These are phyloP conservation scores for Eupithecia inturbata DNA, from an alignment of 2,888 invertebrate genomes.

Conservation along the genomic window DNA sequence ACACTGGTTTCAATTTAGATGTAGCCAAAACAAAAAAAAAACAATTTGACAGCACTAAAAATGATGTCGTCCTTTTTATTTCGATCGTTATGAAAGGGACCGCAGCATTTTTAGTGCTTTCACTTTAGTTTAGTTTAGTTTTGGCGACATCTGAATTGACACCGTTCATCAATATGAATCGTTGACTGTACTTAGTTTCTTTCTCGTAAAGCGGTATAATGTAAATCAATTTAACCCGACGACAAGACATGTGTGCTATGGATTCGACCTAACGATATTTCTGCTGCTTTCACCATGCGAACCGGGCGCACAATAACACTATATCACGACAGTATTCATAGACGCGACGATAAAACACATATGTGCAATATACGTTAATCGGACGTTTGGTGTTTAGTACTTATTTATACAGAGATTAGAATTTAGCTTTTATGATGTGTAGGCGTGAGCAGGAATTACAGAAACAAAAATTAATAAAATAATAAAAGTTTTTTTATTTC, in stretches of 20 bases:
- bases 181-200: neutral
- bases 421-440: neutral
- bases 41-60: too few species aligned
- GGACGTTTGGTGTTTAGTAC: neutral
- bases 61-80: too few species aligned
- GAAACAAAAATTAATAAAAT: neutral
- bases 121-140: too few species aligned
- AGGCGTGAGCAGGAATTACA: neutral
- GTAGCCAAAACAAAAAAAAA: too few species aligned
- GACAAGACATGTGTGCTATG: constrained; percentile 34
- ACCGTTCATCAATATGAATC: too few species aligned
- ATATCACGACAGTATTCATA: constrained; percentile 29
- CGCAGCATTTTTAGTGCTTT: too few species aligned
- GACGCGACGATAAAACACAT: neutral
- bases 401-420: neutral
- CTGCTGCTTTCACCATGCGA: constrained; percentile 53
- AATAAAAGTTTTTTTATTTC: too few species aligned
- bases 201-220: neutral
- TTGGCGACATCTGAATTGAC: too few species aligned
- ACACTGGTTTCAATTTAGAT: too few species aligned
- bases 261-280: constrained; percentile 48
- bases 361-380: neutral
- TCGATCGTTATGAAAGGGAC: too few species aligned
- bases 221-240: constrained; percentile 25
- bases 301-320: constrained; percentile 55